Conservation (phyloP, 1,140 invertebrate species). For the Aleiodes sp. region DNA sequence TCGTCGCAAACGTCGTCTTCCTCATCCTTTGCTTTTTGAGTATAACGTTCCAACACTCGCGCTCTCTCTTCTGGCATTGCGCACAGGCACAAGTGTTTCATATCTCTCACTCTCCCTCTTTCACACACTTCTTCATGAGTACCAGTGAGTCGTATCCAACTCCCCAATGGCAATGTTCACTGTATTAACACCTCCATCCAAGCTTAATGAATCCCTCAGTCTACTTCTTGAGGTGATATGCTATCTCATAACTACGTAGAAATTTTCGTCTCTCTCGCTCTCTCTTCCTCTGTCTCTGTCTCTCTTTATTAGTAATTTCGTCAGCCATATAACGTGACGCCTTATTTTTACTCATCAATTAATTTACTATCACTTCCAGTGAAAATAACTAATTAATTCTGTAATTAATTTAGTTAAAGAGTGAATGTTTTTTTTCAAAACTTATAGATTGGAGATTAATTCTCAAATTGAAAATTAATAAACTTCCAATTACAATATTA, state of each 20-base stretch:
- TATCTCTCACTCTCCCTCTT: slow-evolving; percentile 47
- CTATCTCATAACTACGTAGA: neutral
- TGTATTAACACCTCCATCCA: slow-evolving; percentile 60
- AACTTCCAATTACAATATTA: too few relatives aligned
- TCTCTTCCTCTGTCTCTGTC: slow-evolving; percentile 15
- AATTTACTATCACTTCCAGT: too few relatives aligned
- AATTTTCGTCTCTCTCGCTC: neutral
- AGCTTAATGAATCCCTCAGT: slow-evolving; percentile 59
- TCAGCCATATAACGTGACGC: neutral
- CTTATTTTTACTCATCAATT: too few relatives aligned
- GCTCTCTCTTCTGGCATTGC: neutral
- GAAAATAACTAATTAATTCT: too few relatives aligned
- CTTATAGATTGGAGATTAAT: too few relatives aligned
- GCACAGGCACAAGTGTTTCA: neutral
- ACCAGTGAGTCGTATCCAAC: slow-evolving; percentile 46
- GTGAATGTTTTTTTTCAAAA: too few relatives aligned
- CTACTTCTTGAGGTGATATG: slow-evolving; percentile 8
- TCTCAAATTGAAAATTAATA: too few relatives aligned
- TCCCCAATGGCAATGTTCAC: slow-evolving; percentile 52
- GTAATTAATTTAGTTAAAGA: too few relatives aligned
- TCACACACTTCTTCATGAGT: too few relatives aligned
- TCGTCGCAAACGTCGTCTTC: slow-evolving; percentile 24
- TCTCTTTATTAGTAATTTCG: too few relatives aligned
- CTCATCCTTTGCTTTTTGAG: neutral
- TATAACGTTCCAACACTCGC: slow-evolving; percentile 7